A percentile compares a stretch with the other conserved stretches of the same genome.
phyloP scores from a whole-genome alignment of 1,140 invertebrate genomes.

The Solenopsis invicta region DNA sequence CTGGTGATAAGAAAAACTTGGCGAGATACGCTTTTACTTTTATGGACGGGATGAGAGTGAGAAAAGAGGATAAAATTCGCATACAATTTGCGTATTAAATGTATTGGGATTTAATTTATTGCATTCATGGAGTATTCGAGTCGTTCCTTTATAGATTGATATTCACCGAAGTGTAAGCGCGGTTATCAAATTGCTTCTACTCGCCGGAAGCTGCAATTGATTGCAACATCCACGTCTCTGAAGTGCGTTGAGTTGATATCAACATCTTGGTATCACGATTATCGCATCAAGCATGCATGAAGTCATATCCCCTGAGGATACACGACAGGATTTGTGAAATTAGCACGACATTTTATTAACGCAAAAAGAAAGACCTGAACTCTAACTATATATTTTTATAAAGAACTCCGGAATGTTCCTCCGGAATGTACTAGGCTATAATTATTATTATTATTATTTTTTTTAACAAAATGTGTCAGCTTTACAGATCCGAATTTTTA shows the following conservation, averaged over 20 bases:
- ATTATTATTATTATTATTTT: too few relatives aligned
- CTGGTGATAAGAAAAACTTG: slow-evolving; percentile 39
- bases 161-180: slow-evolving; percentile 5
- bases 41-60: background rate
- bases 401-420: too few relatives aligned
- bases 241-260: background rate
- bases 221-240: slow-evolving; percentile 57
- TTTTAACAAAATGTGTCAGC: too few relatives aligned
- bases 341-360: too few relatives aligned
- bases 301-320: background rate
- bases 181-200: background rate
- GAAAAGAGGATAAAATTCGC: slow-evolving; percentile 6
- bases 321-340: too few relatives aligned
- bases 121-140: background rate
- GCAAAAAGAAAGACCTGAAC: too few relatives aligned
- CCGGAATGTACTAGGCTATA: too few relatives aligned
- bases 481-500: too few relatives aligned
- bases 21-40: slow-evolving; percentile 30
- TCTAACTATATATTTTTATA: too few relatives aligned
- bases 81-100: slow-evolving; percentile 17
- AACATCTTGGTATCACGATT: slow-evolving; percentile 21
- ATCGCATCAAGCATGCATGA: background rate
- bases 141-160: background rate
- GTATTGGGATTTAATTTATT: slow-evolving; percentile 47
- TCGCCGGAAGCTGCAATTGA: slow-evolving; percentile 69